phyloP scores from a whole-genome alignment of 2,797 vertebrate genomes.

The Buceros bicornis region DNA sequence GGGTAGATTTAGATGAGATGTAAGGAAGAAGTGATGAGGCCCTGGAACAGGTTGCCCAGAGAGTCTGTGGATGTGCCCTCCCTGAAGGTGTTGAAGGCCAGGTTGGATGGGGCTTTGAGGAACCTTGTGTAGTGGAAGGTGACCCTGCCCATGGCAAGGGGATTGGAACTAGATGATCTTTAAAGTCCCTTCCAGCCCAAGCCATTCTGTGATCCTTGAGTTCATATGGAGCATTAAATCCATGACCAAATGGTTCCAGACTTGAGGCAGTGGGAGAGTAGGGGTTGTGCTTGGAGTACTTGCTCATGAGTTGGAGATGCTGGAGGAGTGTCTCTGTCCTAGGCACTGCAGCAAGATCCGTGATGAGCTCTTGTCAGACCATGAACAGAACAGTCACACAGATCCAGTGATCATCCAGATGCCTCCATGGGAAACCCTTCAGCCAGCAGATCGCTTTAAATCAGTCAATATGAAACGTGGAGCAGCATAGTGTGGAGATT shows the following conservation, averaged over 20 bases:
- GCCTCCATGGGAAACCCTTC: not conserved
- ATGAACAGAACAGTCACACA: not conserved
- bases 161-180: too few relatives aligned
- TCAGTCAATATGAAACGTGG: fast-evolving
- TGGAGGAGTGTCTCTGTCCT: not conserved
- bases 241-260: not conserved
- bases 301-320: fast-evolving
- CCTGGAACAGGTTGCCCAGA: too few relatives aligned
- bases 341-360: not conserved
- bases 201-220: not conserved
- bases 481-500: not conserved
- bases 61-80: too few relatives aligned
- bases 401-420: not conserved
- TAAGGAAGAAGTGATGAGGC: too few relatives aligned
- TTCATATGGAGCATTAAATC: not conserved
- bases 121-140: too few relatives aligned
- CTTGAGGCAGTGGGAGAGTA: not conserved
- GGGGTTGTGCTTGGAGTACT: not conserved
- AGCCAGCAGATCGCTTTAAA: not conserved
- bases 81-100: too few relatives aligned
- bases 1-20: too few relatives aligned
- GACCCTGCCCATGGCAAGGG: too few relatives aligned
- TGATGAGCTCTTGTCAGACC: not conserved
- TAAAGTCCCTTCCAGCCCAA: not conserved
- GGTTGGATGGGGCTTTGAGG: too few relatives aligned